Evolutionary conservation across 2,888 invertebrate species (phyloP).

Genomic region (Fragum sueziense): DNA sequence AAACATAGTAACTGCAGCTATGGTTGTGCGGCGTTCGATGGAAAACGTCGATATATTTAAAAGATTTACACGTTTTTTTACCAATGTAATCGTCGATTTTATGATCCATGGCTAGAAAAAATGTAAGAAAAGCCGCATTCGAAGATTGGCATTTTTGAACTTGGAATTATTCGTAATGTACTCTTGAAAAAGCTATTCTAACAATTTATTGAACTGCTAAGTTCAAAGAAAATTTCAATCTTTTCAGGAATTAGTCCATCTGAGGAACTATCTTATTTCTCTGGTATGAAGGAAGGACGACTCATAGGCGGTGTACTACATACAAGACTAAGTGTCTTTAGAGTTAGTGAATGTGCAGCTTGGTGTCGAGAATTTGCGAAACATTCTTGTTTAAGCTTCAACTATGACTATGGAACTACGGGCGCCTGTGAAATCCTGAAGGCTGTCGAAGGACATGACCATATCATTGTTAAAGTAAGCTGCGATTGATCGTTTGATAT

Average conservation of each 20-base stretch:
- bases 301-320: constrained; percentile 30
- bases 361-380: constrained; percentile 46
- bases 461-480: constrained; percentile 22
- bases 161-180: too few species aligned
- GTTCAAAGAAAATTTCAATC: not conserved
- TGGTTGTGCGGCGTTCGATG: too few species aligned
- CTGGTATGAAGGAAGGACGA: constrained; percentile 37
- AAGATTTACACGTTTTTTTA: too few species aligned
- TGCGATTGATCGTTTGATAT: too few species aligned
- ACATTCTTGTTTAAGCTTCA: constrained; percentile 58
- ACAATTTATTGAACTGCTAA: too few species aligned
- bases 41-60: too few species aligned
- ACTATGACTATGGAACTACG: constrained; percentile 55
- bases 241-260: constrained; percentile 3
- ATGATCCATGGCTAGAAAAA: too few species aligned
- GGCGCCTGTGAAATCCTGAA: constrained; percentile 63
- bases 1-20: too few species aligned
- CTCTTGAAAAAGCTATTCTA: too few species aligned
- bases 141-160: too few species aligned
- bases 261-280: constrained; percentile 24
- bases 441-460: constrained; percentile 43
- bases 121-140: too few species aligned
- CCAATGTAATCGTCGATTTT: too few species aligned
- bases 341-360: constrained; percentile 46
- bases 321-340: not conserved